Base-by-base conservation (phyloP, 2,888 invertebrate species). In the Euzophera pinguis region DNA sequence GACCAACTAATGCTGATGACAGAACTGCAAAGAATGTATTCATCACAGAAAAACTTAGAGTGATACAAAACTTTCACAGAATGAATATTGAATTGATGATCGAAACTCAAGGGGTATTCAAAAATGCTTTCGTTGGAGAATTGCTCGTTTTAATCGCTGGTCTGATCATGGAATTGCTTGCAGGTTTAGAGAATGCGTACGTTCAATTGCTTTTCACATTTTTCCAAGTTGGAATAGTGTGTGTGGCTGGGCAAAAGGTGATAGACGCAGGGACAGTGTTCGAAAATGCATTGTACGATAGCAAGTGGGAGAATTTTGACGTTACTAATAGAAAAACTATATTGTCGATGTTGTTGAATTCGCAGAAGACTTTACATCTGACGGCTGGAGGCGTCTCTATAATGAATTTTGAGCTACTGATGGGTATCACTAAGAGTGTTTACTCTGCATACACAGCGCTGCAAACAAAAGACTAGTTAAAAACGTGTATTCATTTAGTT, bases 281-380 rank as follows among this genome's bases (percentile, higher is more conserved):
- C 16, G 77, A 79, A 45, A 53, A 55, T 0, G 74, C 84, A 0
- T 72, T 85, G 0, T 85, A 84, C 34, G 63, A 63, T 35, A 80
- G 78, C 38, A 70, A 78, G 32, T 86, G 85, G 84, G 84, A 85
- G 60, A 75, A 77, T 13, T 83, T 82, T 17, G 69, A 79, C 47
- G 67, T 55, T 0, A 16, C 51, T 1, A 84, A 84, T 48, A 78
- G 67, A 75, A 80, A 70, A 53, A 73, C 71, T 12, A 71, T 84
- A 0, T 51, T 74, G 9, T 39, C 82, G 3, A 74, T 85, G 58
- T 60, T 84, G 17, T 74, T 73, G 50, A 78, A 60, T 47, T 59
- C 83, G 0, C 86, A 84, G 58, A 83, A 74, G 53, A 74, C 73
- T 0, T 52, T 82, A 59, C 66, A 57, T 0, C 35, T 84, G n/a